phyloP scores from a whole-genome alignment of 1,140 invertebrate species.

The Tetragonula clypearis region DNA sequence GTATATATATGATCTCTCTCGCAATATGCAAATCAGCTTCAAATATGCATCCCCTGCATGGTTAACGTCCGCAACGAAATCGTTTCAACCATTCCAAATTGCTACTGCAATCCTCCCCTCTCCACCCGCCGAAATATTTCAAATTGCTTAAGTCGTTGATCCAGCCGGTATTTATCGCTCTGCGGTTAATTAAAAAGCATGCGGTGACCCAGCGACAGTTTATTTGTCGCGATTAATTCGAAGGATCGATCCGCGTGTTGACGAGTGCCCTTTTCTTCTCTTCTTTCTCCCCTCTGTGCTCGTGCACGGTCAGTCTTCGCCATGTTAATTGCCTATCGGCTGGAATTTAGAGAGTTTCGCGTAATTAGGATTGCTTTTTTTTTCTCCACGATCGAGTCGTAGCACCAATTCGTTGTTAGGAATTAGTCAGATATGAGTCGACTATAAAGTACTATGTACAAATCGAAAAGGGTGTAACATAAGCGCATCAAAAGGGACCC shows the following conservation, averaged over 20 bases:
- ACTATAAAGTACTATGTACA: too few species aligned
- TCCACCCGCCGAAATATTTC: too few species aligned
- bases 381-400: background rate
- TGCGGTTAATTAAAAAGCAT: slow-evolving; percentile 10
- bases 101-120: too few species aligned
- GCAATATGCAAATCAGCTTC: too few species aligned
- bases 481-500: too few species aligned
- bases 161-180: background rate
- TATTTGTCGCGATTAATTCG: slow-evolving; percentile 2
- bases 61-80: too few species aligned
- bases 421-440: too few species aligned
- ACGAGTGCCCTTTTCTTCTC: background rate
- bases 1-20: too few species aligned
- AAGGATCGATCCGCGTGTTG: background rate
- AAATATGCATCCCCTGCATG: too few species aligned
- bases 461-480: too few species aligned
- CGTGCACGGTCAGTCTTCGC: slow-evolving; percentile 2
- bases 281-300: background rate
- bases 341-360: background rate
- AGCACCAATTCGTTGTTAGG: background rate
- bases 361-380: slow-evolving; percentile 16
- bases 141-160: background rate
- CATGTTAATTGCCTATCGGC: slow-evolving; percentile 20
- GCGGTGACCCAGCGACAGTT: background rate
- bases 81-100: too few species aligned